Base-by-base conservation (phyloP, 2,888 invertebrate species). In the Rhingia rostrata region DNA sequence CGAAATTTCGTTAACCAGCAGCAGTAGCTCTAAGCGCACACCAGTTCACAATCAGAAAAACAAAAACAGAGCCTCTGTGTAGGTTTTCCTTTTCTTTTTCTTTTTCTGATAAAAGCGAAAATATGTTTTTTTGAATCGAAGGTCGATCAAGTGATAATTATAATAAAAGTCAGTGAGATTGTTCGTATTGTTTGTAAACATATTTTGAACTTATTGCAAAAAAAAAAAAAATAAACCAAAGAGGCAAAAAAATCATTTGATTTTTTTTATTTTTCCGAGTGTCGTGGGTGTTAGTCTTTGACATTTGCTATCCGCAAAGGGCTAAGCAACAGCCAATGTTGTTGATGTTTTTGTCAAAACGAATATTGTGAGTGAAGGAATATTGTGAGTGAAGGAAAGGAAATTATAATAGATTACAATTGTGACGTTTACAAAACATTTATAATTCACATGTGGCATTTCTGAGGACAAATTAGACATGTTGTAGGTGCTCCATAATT, bases 61-160 rank as follows among this genome's bases (percentile, higher is more conserved):
- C 32, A 61, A 61, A 43, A 64, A 72, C 14, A 60, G 37, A 0
- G 30, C 49, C 35, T 33, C 41, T 10, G 9, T 35, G 39, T 41
- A 74, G 32, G 14, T 53, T 32, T 7, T 61, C 43, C 22, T 72
- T 39, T 22, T 39, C n/a, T 7, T 22, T 32, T 7, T 41, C 35
- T 61, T 63, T 69, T 6, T 51, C 3, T 39, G 45, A 47, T 43
- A 66, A 60, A 56, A 35, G 7, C 37, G 12, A 39, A 37, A 56
- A 45, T 5, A 39, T n/a, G n/a, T n/a, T n/a, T n/a, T n/a, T 9
- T 4, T 9, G 63, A 79, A 84, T 74, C 60, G 60, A 80, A 79
- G 84, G 84, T 70, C 79, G 60, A 51, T 54, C 43, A 53, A 54
- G 60, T 75, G 80, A 70, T 84, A 70, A 70, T 79, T 56, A 58